Base-by-base conservation (phyloP, 2,888 invertebrate species). In the Chymomyza fuscimana region DNA sequence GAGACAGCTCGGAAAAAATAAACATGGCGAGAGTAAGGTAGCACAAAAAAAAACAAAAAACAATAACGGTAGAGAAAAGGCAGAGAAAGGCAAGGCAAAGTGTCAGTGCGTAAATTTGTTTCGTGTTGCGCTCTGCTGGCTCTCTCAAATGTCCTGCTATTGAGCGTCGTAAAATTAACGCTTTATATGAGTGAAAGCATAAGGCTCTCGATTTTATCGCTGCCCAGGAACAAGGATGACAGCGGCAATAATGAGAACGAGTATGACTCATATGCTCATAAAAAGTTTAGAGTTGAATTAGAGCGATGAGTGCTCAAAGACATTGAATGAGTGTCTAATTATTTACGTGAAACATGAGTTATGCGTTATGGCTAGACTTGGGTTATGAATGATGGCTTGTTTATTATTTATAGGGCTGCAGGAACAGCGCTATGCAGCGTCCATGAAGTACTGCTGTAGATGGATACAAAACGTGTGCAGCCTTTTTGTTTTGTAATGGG, bases 91-190 rank as follows among this genome's bases (percentile, higher is more conserved):
- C 6, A 46, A 62, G 56, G 19, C 58, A 61, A 72, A 73, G 77
- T 77, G 77, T 67, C 65, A 77, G 77, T 77, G 77, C 77, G 77
- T 77, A 77, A 71, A 77, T 77, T 77, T 71, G 56, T 69, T 65
- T 61, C 62, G 54, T 54, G 60, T 58, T 19, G 65, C 40, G 25
- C 25, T 59, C 12, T 22, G 16, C 52, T 32, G 19, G 52, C 32
- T 32, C 32, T 15, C 12, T 32, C 32, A 75, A 71, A 74, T 73
- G 68, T 67, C 65, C 73, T 63, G 66, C 73, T 68, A 67, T 70
- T 77, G 63, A 67, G 67, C 64, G 78, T 73, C 82, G 73, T 81
- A 80, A 81, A 81, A 82, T 81, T 82, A 80, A 81, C 78, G 81
- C 82, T 75, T 73, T 72, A 80, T 80, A 80, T 76, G 77, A 80